Evolutionary conservation across 2,797 vertebrate genomes (phyloP).

Genomic region (Balearica regulorum): DNA sequence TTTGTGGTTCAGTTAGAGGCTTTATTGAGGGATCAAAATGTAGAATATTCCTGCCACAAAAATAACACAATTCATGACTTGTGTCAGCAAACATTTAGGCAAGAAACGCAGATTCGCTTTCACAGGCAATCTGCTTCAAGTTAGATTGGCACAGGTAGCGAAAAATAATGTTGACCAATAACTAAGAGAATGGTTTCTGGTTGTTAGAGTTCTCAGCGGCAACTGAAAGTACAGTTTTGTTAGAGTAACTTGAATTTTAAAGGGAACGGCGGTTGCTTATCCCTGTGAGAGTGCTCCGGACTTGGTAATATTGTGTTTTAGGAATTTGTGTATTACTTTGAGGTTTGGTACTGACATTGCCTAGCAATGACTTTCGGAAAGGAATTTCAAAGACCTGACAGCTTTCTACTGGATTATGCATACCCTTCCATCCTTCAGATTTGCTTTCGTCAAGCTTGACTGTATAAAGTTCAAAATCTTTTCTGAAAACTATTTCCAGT

Average conservation of each 20-base stretch:
- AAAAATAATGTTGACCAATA: not conserved
- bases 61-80: not conserved
- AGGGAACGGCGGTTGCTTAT: not conserved
- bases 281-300: not conserved
- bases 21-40: not conserved
- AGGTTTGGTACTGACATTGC: not conserved
- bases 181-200: not conserved
- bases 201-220: not conserved
- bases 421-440: not conserved
- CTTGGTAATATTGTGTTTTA: not conserved
- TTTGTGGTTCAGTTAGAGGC: not conserved
- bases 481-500: not conserved
- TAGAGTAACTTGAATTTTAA: not conserved
- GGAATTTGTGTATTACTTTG: not conserved
- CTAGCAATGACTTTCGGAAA: not conserved
- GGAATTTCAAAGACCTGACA: not conserved
- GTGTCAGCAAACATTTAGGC: not conserved
- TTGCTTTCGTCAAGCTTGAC: not conserved
- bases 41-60: not conserved
- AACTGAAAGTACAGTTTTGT: not conserved
- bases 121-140: not conserved
- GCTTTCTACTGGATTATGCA: not conserved
- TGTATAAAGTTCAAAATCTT: conserved; percentile 2
- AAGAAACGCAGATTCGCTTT: not conserved
- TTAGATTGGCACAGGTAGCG: not conserved